Base-by-base conservation (phyloP, 2,888 invertebrate genomes). In the Nineta flava region DNA sequence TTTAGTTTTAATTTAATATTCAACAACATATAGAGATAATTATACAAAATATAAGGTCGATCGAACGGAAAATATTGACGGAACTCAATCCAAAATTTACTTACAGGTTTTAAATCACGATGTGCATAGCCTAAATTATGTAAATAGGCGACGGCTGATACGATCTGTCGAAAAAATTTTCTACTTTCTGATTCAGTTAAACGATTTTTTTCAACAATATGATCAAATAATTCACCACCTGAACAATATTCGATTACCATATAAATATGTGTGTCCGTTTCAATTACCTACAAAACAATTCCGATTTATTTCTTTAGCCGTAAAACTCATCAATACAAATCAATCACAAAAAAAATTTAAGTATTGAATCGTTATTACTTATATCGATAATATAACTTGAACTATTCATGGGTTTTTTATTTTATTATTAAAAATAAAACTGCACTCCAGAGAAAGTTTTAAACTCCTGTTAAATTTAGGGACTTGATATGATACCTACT, bases 151-250 rank as follows among this genome's bases (percentile, higher is more conserved):
- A 88, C 81, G 41, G 85, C 86, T 41, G 83, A 77, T 2, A 85
- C 75, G 56, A 87, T 83, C 63, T 87, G 86, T 46, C 84, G 69
- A 62, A 87, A 87, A 61, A 86, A 84, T 54, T 73, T 69, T n/a
- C 83, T 66, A 3, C 85, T 83, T 63, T 87, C 84, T 10, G 72
- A 66, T 66, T 87, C 87, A 13, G 73, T 70, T 12, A 88, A 66
- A 48, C 79, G 69, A 57, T 81, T 83, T 59, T 79, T 81, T 57
- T 82, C 78, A 38, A 87, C 84, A 53, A 88, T 87, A 60, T 87
- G 86, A 67, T 87, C 87, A 66, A 88, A 88, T 51, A 88, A 66
- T 66, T 87, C 87, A 38, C 87, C 87, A 38, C 86, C 86, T 38
- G 82, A 79, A 60, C 87, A 87, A 60, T 87, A 84, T 70, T 87